Base-by-base conservation (phyloP, 2,113 vertebrate genomes). In the Hyaena hyaena region DNA sequence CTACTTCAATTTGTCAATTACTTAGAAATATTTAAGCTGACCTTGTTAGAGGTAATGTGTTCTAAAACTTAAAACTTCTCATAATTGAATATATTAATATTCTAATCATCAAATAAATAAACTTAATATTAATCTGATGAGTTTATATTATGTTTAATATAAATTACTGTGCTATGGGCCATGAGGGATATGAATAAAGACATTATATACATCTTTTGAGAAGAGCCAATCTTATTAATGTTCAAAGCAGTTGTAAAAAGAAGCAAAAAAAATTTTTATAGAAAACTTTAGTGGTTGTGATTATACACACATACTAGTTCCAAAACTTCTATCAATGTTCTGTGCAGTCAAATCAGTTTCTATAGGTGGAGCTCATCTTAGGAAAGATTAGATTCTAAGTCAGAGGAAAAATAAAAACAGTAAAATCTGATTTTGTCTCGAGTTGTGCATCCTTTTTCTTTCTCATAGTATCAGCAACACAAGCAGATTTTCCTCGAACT, bases 81-180 rank as follows among this genome's bases (percentile, higher is more conserved):
- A 63, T 21, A 81, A 90, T 19, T 31, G 4, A 96, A 19, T 82
- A 39, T 45, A 43, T 33, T 90, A 45, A 39, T 76, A 68, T 84
- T 90, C 55, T 14, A 58, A 66, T 71, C 5, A 84, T 5, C 14
- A 73, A 87, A 77, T 92, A 28, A 76, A 66, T 23, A 66, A 87
- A 85, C 21, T 63, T n/a, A 73, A 73, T 63, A 53, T 53, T 58
- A 86, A 79, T 71, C 81, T 14, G 63, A 3, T 19, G 24, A 77
- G n/a, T 61, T 77, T 86, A 26, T 65, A n/a, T 73, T 74, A 73
- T 90, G 35, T 69, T 93, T 95, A 94, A 87, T 90, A 58, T 63
- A 95, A 45, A 55, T 26, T 58, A 63, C 17, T 76, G 26, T 91
- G 26, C 4, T 74, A 5, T 8, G 12, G 63, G 17, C 7, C 35